phyloP scores from a whole-genome alignment of 2,113 vertebrate genomes.

The Bombycilla garrulus region DNA sequence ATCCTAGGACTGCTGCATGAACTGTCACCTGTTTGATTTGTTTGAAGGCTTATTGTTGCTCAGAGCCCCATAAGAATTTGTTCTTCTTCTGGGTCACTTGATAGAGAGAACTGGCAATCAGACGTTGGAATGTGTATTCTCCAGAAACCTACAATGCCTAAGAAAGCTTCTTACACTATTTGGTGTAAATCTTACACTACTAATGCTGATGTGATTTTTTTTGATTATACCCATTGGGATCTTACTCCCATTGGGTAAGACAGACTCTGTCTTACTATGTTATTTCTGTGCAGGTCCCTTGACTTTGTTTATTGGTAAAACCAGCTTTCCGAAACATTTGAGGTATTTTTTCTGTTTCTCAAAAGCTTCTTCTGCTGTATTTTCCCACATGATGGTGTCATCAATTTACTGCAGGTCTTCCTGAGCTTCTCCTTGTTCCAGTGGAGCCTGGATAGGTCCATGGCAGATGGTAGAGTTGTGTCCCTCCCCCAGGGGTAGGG shows the following conservation, averaged over 20 bases:
- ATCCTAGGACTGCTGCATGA: not conserved
- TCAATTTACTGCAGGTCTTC: not conserved
- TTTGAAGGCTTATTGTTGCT: not conserved
- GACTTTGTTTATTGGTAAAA: not conserved
- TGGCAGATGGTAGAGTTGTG: not conserved
- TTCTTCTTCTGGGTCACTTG: not conserved
- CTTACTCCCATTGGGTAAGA: not conserved
- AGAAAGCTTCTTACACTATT: not conserved
- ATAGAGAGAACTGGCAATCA: not conserved
- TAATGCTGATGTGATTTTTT: not conserved
- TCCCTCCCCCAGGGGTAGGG: accelerated
- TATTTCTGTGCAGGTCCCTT: not conserved
- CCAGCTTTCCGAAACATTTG: not conserved
- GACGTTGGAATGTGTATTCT: not conserved
- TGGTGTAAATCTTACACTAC: not conserved
- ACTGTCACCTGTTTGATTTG: not conserved
- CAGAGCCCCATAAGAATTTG: not conserved
- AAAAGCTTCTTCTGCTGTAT: not conserved
- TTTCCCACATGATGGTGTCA: not conserved
- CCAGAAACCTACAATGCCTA: not conserved
- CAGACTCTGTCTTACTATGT: not conserved
- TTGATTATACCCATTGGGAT: not conserved
- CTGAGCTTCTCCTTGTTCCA: not conserved
- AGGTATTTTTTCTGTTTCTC: not conserved
- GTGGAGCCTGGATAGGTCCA: not conserved